These are phyloP conservation scores for Trichogramma dendrolimi DNA, from an alignment of 2,888 invertebrate species.

Conservation along the genomic window DNA sequence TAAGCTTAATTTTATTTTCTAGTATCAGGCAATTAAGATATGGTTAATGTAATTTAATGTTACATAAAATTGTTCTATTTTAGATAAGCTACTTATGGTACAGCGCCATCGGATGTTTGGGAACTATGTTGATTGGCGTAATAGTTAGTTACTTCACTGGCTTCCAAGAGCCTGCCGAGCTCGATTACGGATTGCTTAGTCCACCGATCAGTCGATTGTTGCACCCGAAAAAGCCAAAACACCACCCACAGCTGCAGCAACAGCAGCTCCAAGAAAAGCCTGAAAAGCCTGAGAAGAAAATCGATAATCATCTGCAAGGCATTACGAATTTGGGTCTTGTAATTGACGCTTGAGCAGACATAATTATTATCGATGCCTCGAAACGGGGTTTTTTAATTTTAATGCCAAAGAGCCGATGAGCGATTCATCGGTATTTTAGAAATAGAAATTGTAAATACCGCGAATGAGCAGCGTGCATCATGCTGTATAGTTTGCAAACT, in stretches of 20 bases:
- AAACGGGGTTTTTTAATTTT: too few species aligned
- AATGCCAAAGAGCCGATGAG: too few species aligned
- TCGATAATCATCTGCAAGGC: too few species aligned
- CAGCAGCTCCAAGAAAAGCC: not conserved
- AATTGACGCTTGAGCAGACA: too few species aligned
- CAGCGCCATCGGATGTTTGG: slow-evolving; percentile 72
- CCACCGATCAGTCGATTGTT: slow-evolving; percentile 58
- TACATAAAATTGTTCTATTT: slow-evolving; percentile 9
- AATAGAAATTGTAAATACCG: too few species aligned
- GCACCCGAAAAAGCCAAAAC: not conserved
- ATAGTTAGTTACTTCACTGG: slow-evolving; percentile 68
- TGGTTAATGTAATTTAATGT: not conserved
- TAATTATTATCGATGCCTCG: too few species aligned
- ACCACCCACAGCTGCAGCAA: not conserved
- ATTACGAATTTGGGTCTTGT: too few species aligned
- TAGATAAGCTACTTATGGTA: slow-evolving; percentile 76
- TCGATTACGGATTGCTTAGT: slow-evolving; percentile 66
- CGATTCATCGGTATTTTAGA: too few species aligned
- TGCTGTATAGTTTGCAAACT: too few species aligned
- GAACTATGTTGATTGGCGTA: slow-evolving; percentile 71
- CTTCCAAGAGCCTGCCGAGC: slow-evolving; percentile 58
- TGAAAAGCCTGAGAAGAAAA: too few species aligned
- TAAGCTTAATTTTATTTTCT: slow-evolving; percentile 24
- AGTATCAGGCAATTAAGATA: not conserved
- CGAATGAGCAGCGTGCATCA: too few species aligned